A percentile compares a stretch with the other conserved stretches of the same genome.
Evolutionary conservation across 1,140 invertebrate genomes (phyloP).

Genomic region (Grapholita molesta): DNA sequence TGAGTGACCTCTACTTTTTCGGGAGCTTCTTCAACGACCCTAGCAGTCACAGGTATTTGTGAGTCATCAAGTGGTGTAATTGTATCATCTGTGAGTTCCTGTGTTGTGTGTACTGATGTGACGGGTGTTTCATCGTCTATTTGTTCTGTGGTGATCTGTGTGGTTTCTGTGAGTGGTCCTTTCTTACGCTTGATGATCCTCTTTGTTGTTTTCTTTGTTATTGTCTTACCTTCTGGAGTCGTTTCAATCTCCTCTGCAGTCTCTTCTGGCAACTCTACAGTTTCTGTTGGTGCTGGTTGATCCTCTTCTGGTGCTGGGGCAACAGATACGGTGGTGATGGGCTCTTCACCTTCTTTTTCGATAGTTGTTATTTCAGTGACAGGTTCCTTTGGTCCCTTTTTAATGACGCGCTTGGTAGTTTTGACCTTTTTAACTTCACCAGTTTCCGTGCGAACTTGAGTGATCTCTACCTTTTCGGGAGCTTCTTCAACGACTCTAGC

Average conservation of each 20-base stretch:
- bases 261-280: slow-evolving; percentile 33
- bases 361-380: slow-evolving; percentile 49
- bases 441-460: slow-evolving; percentile 51
- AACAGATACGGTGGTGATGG: slow-evolving; percentile 43
- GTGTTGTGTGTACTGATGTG: slow-evolving; percentile 25
- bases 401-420: slow-evolving; percentile 36
- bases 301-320: slow-evolving; percentile 30
- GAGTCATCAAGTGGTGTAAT: not conserved
- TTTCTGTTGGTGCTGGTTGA: slow-evolving; percentile 13
- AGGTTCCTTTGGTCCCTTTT: slow-evolving; percentile 45
- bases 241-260: slow-evolving; percentile 22
- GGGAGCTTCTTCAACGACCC: slow-evolving; percentile 39
- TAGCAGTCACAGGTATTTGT: slow-evolving; percentile 20
- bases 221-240: slow-evolving; percentile 36
- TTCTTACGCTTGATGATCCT: slow-evolving; percentile 40
- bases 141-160: slow-evolving; percentile 32
- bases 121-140: slow-evolving; percentile 30
- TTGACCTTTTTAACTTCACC: slow-evolving; percentile 35
- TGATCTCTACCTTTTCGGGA: slow-evolving; percentile 56
- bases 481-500: slow-evolving; percentile 36
- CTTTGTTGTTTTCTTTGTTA: slow-evolving; percentile 38
- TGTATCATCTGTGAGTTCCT: slow-evolving; percentile 20
- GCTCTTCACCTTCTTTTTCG: slow-evolving; percentile 48
- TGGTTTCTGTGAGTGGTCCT: slow-evolving; percentile 38
- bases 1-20: slow-evolving; percentile 63